Conservation (phyloP, 1,140 invertebrate genomes). For the Trinorchestia longiramus region DNA sequence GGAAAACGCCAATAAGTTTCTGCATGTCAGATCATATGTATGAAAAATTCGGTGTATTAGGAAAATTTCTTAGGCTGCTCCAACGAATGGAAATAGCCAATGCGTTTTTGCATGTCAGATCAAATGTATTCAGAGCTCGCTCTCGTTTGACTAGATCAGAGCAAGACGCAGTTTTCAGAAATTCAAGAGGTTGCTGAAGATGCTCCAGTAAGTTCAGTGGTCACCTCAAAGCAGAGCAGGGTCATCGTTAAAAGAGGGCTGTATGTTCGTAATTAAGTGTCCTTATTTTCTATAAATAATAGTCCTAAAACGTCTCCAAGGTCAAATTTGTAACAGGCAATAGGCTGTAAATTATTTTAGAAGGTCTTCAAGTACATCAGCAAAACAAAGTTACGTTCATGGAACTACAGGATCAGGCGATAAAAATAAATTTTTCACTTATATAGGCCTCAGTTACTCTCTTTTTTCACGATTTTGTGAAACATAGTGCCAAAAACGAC, state of each 20-base stretch:
- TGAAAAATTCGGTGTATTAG: background rate
- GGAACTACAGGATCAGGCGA: too few species aligned
- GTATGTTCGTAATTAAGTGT: too few species aligned
- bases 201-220: background rate
- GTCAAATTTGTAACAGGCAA: too few species aligned
- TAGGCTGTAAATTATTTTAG: too few species aligned
- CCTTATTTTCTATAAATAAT: too few species aligned
- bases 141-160: background rate
- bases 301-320: too few species aligned
- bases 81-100: background rate
- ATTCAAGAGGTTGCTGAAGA: background rate
- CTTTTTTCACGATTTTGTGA: background rate
- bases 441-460: too few species aligned
- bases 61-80: background rate
- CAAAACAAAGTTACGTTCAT: too few species aligned
- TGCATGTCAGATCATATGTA: background rate
- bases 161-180: background rate
- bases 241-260: too few species aligned
- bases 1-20: background rate
- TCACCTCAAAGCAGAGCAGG: background rate
- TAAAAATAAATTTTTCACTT: too few species aligned
- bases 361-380: too few species aligned
- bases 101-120: background rate
- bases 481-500: background rate
- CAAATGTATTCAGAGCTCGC: background rate